Evolutionary conservation across 2,113 vertebrate species (phyloP).

Genomic region (Tyto alba): DNA sequence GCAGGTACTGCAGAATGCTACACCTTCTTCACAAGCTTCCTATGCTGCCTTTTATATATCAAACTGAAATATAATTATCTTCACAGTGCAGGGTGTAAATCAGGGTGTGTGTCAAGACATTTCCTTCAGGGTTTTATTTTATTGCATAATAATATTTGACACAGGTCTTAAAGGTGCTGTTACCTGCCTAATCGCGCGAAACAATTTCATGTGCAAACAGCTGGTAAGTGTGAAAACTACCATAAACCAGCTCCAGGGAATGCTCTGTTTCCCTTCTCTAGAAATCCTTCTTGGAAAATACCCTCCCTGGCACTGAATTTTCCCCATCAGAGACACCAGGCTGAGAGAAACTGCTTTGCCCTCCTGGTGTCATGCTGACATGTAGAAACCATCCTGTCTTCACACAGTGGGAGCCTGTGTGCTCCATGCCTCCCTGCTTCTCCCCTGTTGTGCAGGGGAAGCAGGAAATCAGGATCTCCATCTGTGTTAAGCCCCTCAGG

Average conservation of each 20-base stretch:
- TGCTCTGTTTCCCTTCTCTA: background rate
- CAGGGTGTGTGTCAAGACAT: slow-evolving; percentile 67
- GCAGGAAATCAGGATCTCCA: background rate
- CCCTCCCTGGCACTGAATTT: background rate
- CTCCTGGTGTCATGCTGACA: rapidly evolving
- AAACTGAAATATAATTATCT: slow-evolving; percentile 73
- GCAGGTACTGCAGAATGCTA: background rate
- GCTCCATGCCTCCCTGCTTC: background rate
- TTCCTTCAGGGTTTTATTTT: slow-evolving; percentile 66
- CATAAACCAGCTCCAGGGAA: background rate
- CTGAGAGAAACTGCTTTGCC: background rate
- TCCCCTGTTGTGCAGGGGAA: background rate
- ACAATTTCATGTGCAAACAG: slow-evolving; percentile 67
- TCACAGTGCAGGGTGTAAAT: slow-evolving; percentile 68
- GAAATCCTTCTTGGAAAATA: background rate
- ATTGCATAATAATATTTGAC: slow-evolving; percentile 69
- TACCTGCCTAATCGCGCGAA: slow-evolving; percentile 71
- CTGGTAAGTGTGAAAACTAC: background rate
- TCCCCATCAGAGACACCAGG: background rate
- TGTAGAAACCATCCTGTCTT: background rate
- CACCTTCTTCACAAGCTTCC: slow-evolving; percentile 52
- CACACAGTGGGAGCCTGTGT: background rate
- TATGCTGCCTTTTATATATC: slow-evolving; percentile 60
- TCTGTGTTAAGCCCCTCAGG: background rate
- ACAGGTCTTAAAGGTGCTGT: slow-evolving; percentile 71